Evolutionary conservation across 1,140 invertebrate genomes (phyloP), one percentile per base, ranked within the genome.

Genomic region (Scaptomyza pallida): DNA sequence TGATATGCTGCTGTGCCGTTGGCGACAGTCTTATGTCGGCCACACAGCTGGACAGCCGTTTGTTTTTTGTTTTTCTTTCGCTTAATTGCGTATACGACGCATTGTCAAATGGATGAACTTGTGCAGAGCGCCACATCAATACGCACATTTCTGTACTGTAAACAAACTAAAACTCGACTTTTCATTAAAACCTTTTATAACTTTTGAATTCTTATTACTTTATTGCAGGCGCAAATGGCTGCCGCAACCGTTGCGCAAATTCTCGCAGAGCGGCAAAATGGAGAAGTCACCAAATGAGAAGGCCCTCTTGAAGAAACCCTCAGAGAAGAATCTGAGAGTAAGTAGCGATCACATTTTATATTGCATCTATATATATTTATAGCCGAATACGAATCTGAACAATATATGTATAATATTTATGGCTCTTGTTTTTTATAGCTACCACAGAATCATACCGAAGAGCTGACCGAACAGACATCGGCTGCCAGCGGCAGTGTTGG

Each of bases 231-330:
- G 97, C 91, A 98, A 98, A 95, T 98, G 97, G 97, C 92, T 98
- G 57, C 97, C 97, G 51, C 96, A 95, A 57, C 96, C 96, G 30
- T 93, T 98, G 47, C 94, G 97, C 59, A 99, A 99, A 92, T 93
- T 97, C 62, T 98, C 97, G 75, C 96, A 97, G 91, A 95, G 95
- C 45, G 95, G 95, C 45, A 97, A 97, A 92, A 94, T 96, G 40
- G 97, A 98, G 72, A 97, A 98, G 77, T 93, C 75, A 79, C 93
- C 62, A 72, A 91, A 74, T 75, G 92, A 72, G 76, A 92, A 75
- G 12, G 92, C 94, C 60, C 92, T 95, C 51, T 94, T 95, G 91
- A 96, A 96, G 91, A 94, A 94, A 71, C 93, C 93, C 56, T 95
- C 96, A 41, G 96, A 97, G 90, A 97, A 96, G 90, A 94, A 95